These are phyloP conservation scores for Macrophya alboannulata DNA, from an alignment of 2,888 invertebrate genomes.

Conservation along the genomic window DNA sequence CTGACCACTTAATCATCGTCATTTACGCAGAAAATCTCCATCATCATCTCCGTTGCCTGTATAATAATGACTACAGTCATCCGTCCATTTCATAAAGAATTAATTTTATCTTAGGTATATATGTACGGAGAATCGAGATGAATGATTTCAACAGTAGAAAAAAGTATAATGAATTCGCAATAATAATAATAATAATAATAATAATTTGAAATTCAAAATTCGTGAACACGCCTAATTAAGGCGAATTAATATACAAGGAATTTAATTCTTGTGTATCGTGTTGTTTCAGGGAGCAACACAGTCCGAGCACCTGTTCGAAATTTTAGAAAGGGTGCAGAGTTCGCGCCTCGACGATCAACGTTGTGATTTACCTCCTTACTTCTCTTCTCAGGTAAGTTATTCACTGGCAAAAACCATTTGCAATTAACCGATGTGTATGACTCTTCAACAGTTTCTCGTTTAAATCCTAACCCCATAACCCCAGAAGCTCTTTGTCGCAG, in stretches of 20 bases:
- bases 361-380: slow-evolving; percentile 96
- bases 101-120: not conserved
- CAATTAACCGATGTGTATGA: slow-evolving; percentile 49
- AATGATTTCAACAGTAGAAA: too few species aligned
- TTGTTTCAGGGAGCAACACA: slow-evolving; percentile 79
- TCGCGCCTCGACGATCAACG: slow-evolving; percentile 98
- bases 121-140: too few species aligned
- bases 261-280: not conserved
- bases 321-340: slow-evolving; percentile 96
- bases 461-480: not conserved
- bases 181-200: too few species aligned
- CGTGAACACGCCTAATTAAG: not conserved
- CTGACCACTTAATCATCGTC: not conserved
- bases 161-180: too few species aligned
- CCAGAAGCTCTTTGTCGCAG: not conserved
- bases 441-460: slow-evolving; percentile 46
- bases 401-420: not conserved
- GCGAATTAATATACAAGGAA: not conserved
- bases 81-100: not conserved
- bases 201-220: not conserved
- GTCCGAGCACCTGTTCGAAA: slow-evolving; percentile 91
- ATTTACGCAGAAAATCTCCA: not conserved
- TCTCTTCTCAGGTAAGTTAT: slow-evolving; percentile 86
- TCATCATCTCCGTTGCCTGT: not conserved
- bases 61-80: not conserved